phyloP scores from a whole-genome alignment of 2,113 vertebrate genomes.

The Aegithalos caudatus region DNA sequence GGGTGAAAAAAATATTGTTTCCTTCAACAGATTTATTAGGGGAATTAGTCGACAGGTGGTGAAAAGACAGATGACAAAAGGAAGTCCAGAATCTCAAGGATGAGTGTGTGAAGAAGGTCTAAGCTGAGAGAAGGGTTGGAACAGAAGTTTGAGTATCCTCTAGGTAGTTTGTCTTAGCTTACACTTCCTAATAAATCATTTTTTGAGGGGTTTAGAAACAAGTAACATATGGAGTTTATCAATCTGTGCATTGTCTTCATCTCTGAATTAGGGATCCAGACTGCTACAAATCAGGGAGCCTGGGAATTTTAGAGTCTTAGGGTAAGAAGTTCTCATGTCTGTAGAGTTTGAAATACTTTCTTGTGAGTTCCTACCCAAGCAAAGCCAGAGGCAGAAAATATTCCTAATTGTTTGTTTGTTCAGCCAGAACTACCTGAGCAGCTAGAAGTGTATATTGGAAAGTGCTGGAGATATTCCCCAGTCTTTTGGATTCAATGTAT shows the following conservation, averaged over 20 bases:
- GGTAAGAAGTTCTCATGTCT: background rate
- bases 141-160: background rate
- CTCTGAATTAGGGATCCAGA: background rate
- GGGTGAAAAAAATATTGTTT: background rate
- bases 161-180: background rate
- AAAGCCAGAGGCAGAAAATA: background rate
- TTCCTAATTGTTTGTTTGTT: background rate
- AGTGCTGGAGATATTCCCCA: background rate
- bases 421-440: background rate
- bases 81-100: background rate
- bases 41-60: background rate
- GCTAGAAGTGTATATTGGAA: background rate
- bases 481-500: background rate
- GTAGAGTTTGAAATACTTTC: background rate
- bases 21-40: background rate
- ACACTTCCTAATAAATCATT: background rate
- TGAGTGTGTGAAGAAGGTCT: background rate
- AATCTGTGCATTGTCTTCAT: background rate
- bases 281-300: background rate
- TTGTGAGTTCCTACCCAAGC: background rate
- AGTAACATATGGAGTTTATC: background rate
- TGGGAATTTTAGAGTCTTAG: background rate
- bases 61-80: slow-evolving; percentile 17
- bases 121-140: background rate
- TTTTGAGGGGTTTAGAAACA: background rate